Percentiles rank a stretch among this genome's conserved stretches.
Conservation (phyloP, 2,113 vertebrate genomes). For the Desmodus rotundus region DNA sequence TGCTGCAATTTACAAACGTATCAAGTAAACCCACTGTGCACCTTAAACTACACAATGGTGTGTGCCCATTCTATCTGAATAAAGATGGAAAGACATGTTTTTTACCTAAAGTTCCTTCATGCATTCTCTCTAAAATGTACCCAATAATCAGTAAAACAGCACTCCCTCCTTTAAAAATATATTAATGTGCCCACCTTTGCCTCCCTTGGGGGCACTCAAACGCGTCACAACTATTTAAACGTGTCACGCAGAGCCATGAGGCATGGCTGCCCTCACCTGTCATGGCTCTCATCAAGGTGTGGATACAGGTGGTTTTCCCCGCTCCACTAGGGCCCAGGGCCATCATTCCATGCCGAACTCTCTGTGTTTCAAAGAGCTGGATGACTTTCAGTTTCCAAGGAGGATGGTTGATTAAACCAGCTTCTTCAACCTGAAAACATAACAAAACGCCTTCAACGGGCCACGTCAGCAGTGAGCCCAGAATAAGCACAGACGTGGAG, state of each 20-base stretch:
- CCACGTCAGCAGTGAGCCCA: not conserved
- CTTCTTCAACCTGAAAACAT: conserved; percentile 86
- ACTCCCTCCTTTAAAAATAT: not conserved
- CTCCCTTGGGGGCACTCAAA: not conserved
- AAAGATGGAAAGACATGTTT: not conserved
- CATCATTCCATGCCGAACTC: conserved; percentile 96
- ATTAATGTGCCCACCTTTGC: not conserved
- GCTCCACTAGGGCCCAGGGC: conserved; percentile 94
- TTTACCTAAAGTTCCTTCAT: not conserved
- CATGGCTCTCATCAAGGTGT: conserved; percentile 94
- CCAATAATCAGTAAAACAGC: not conserved
- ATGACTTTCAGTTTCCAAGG: conserved; percentile 97
- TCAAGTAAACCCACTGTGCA: not conserved
- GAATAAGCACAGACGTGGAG: not conserved
- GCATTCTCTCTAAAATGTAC: not conserved
- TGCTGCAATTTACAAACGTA: not conserved
- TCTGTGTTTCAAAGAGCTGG: conserved; percentile 95
- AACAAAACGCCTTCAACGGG: not conserved
- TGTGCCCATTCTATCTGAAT: not conserved
- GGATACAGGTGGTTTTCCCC: conserved; percentile 94
- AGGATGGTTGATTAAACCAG: conserved; percentile 91
- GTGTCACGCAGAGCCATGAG: not conserved
- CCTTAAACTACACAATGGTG: not conserved
- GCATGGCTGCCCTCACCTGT: conserved; percentile 80
- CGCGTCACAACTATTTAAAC: not conserved